A percentile compares a stretch with the other conserved stretches of the same genome.
Conservation (phyloP, 2,888 invertebrate genomes). For the Habrosyne pyritoides region DNA sequence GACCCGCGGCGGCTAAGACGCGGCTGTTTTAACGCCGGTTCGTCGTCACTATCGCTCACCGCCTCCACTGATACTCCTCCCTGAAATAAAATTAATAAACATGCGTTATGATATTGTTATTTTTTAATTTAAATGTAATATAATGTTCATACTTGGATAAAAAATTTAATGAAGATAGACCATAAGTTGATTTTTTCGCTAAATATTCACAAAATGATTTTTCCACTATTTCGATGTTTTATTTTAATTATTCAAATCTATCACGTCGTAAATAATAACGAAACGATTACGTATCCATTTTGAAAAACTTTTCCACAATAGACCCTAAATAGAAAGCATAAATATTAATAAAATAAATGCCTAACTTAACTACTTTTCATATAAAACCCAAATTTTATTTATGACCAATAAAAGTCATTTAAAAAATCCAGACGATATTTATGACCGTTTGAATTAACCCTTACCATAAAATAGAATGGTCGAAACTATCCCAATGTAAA, state of each 20-base stretch:
- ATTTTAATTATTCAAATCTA: too few relatives aligned
- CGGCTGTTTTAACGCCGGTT: conserved; percentile 90
- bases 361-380: conserved; percentile 31
- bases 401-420: conserved; percentile 61
- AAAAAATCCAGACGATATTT: conserved; percentile 50
- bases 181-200: too few relatives aligned
- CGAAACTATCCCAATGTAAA: conserved; percentile 34
- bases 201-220: too few relatives aligned
- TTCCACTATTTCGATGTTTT: too few relatives aligned
- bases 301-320: neutral
- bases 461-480: conserved; percentile 35
- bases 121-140: too few relatives aligned
- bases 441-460: conserved; percentile 46
- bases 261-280: too few relatives aligned
- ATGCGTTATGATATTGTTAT: too few relatives aligned
- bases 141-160: too few relatives aligned
- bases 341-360: neutral
- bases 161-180: too few relatives aligned
- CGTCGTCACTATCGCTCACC: conserved; percentile 88
- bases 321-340: neutral
- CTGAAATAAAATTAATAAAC: too few relatives aligned
- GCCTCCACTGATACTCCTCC: conserved; percentile 76
- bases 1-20: conserved; percentile 79
- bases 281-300: neutral
- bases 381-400: conserved; percentile 49